Evolutionary conservation across 2,888 invertebrate species (phyloP), one percentile per base, ranked within the genome.

Genomic region (Hirtodrosophila cameraria): DNA sequence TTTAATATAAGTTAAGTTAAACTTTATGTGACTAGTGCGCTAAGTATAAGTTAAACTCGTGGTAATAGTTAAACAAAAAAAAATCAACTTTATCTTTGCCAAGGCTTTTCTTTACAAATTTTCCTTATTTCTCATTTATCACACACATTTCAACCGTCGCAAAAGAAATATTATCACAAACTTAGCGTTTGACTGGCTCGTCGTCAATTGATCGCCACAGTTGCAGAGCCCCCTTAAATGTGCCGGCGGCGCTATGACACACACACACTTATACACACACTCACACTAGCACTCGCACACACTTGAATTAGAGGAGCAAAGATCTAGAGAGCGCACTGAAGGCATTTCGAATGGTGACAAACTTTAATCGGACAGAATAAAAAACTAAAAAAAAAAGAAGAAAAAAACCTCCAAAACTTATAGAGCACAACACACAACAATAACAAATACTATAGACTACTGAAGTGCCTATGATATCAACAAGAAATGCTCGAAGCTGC

Each of bases 171-270:
- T 33, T 58, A 66, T 71, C 49, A 64, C 59, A 55, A 59, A 62
- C 79, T 65, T 38, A 35, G 38, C 64, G 36, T 60, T 58, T 15
- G 58, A 60, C 63, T 43, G 45, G 54, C 52, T 52, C 20, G 30
- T 27, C 55, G 38, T 12, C 72, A 75, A 85, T 75, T 79, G 68
- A 85, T 54, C 50, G 69, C 38, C 16, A 12, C 42, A 38, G 7
- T 42, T 39, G 36, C 13, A 38, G 8, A 13, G 18, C 28, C 23
- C 23, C 38, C 39, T 43, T 41, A 20, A 50, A 12, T 46, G 35
- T 36, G 42, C 27, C 35, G 46, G 13, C 20, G 48, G 58, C 50
- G 58, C 50, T 58, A 16, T 54, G 30, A 25, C 43, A 18, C 35
- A 41, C 9, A 31, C 33, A 33, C 23, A 30, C 35, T 13, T 55